Base-by-base conservation (phyloP, 30 jellyfish, hydroid and myxozoan genomes). In the Pseudorhiza aurosa region DNA sequence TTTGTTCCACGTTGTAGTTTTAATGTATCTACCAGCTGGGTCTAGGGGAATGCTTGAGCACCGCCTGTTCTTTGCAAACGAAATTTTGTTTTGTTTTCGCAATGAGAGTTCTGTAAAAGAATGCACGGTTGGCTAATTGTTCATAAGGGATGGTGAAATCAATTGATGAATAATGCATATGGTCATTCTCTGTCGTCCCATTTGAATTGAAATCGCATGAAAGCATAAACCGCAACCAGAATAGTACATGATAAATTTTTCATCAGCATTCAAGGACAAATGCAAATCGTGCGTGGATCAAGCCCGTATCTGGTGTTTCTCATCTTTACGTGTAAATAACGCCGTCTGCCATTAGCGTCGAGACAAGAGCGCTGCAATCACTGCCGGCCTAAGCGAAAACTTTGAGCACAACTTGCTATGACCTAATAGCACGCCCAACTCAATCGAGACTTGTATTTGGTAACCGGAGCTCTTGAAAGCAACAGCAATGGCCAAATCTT, bases 191-290 rank as follows among this genome's bases (percentile, higher is more conserved):
- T 49, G 6, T 21, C 59, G 72, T 18, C 21, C 5, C 24, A 8
- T 31, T 73, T 31, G 56, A 43, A 15, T 22, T 65, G 39, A 25
- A 8, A 50, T 27, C 14, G 40, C 32, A 28, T 73, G 27, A 55
- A 73, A 17, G 67, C 17, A 63, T 2, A 46, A 73, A 37, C 86
- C 86, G 33, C 75, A 33, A 73, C 29, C 59, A 29, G 86, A 73
- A 53, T 73, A 31, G 82, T 55, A 55, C 44, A 73, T 73, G 75
- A 73, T 73, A n/a, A 73, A 73, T 73, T 50, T 73, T 73, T 73
- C 42, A 73, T 73, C 15, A 40, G 68, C 65, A 25, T 43, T 14
- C 14, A 19, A 53, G 5, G 1, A 68, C 50, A 19, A n/a, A n/a
- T n/a, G n/a, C n/a, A n/a, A n/a, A n/a, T n/a, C n/a, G 77, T 15